phyloP scores from a whole-genome alignment of 2,113 vertebrate species.

The Penelope pileata region DNA sequence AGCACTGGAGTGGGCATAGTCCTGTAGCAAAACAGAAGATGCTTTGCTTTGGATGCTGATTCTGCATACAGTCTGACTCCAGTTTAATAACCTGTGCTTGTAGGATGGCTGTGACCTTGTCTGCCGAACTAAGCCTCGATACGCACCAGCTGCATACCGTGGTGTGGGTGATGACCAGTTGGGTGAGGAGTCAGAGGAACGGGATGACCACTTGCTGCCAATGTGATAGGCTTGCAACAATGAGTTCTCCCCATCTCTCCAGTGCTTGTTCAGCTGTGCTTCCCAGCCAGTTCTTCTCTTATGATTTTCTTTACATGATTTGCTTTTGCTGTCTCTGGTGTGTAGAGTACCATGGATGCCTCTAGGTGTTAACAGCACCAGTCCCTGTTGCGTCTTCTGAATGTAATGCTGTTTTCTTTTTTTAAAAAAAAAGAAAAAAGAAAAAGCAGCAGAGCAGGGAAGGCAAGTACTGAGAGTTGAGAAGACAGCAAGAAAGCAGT shows the following conservation, averaged over 20 bases:
- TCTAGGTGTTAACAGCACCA: not conserved
- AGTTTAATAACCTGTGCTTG: not conserved
- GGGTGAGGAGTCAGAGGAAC: constrained; percentile 91
- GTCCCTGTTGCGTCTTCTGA: not conserved
- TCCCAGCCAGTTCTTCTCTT: constrained; percentile 45
- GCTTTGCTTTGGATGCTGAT: not conserved
- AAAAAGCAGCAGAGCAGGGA: not conserved
- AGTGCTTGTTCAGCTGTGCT: constrained; percentile 53
- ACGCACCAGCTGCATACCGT: constrained; percentile 82
- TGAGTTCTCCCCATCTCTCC: not conserved
- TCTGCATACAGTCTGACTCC: not conserved
- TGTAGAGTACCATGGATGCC: not conserved
- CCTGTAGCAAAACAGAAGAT: not conserved
- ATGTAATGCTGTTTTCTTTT: not conserved
- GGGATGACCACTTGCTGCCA: constrained; percentile 94
- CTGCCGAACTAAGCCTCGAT: constrained; percentile 87
- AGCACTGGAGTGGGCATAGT: not conserved
- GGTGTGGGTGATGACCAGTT: constrained; percentile 86
- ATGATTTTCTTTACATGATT: constrained; percentile 26
- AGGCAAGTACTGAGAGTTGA: not conserved
- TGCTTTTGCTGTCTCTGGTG: not conserved
- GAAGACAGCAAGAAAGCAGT: not conserved
- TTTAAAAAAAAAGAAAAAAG: not conserved
- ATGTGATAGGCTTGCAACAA: constrained; percentile 41
- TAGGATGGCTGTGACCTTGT: constrained; percentile 98